phyloP scores from a whole-genome alignment of 2,888 invertebrate genomes.

The Macaria liturata region DNA sequence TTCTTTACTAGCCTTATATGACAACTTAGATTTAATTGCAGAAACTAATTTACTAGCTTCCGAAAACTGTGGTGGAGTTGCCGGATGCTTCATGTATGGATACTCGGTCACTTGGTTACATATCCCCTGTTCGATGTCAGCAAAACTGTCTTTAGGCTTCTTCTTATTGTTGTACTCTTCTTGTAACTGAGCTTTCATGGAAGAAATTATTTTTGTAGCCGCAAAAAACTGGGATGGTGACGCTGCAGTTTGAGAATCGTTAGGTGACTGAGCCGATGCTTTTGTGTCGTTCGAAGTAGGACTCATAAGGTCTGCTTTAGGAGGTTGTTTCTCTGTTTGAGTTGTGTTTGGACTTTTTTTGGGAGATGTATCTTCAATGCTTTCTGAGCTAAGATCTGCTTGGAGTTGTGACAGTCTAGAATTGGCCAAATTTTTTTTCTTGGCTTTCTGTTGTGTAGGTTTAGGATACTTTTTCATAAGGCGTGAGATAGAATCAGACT shows the following conservation, averaged over 20 bases:
- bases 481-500: constrained; percentile 3
- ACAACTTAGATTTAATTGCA: constrained; percentile 72
- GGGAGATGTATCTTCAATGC: constrained; percentile 42
- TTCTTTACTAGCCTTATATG: constrained; percentile 58
- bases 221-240: constrained; percentile 76
- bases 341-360: constrained; percentile 41
- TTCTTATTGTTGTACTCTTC: constrained; percentile 62
- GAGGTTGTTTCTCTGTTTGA: constrained; percentile 44
- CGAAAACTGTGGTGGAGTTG: constrained; percentile 75
- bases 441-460: constrained; percentile 42
- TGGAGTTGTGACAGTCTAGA: constrained; percentile 46
- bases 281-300: constrained; percentile 35
- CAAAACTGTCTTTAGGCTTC: constrained; percentile 70
- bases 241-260: constrained; percentile 58
- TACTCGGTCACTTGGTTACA: constrained; percentile 71
- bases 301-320: constrained; percentile 34
- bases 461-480: constrained; percentile 25
- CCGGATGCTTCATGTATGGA: constrained; percentile 70
- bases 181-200: constrained; percentile 76
- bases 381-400: constrained; percentile 51
- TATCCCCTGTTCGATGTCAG: constrained; percentile 74
- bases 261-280: constrained; percentile 55
- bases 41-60: constrained; percentile 74
- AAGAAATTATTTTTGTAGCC: constrained; percentile 73
- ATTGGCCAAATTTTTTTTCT: constrained; percentile 58